Base-by-base conservation (phyloP, 1,140 invertebrate genomes). In the Pogonus chalceus region DNA sequence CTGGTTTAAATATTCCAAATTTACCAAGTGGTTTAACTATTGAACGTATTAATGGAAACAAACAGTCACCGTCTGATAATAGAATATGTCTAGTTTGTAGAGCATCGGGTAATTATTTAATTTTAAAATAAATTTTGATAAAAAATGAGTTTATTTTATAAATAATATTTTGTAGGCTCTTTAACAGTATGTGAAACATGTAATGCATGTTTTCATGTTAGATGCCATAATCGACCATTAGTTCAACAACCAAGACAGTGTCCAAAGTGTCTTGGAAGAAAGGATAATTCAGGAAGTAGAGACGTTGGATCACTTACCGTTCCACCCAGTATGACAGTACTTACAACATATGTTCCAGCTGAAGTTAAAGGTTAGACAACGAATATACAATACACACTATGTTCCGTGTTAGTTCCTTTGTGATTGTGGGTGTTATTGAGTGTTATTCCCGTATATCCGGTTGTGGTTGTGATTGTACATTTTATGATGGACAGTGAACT, bases 131-230 rank as follows among this genome's bases (percentile, higher is more conserved):
- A 43, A 18, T 7, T 26, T 56, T 57, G 35, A 48, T 51, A 31
- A 31, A 31, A 14, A 7, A 31, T 7, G 14, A 14, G 52, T 54
- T 48, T 58, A 23, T 71, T 65, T 54, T 55, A 66, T 31, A 31
- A 31, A 31, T 31, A 31, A 31, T 59, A 26, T 24, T 56, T 52
- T 52, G 14, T 20, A 73, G 76, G 73, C 57, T 68, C 66, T 26
- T 59, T 77, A 46, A 62, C 70, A 21, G 59, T 69, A 16, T 79
- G 77, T 56, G 74, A 76, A 55, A 67, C 61, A 55, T 79, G 77
- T 60, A 60, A 68, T 24, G 65, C 68, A 21, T 72, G 69, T 54
- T 79, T 76, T 62, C 77, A 79, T 55, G 62, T 76, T 3, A 72
- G 71, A 16, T 79, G 77, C 58, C 76, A 77, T 52, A 68, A 70